A percentile compares a stretch with the other conserved stretches of the same genome.
Conservation (phyloP, 37 sponge, comb jelly and placozoan species). For the Beroe forskalii region DNA sequence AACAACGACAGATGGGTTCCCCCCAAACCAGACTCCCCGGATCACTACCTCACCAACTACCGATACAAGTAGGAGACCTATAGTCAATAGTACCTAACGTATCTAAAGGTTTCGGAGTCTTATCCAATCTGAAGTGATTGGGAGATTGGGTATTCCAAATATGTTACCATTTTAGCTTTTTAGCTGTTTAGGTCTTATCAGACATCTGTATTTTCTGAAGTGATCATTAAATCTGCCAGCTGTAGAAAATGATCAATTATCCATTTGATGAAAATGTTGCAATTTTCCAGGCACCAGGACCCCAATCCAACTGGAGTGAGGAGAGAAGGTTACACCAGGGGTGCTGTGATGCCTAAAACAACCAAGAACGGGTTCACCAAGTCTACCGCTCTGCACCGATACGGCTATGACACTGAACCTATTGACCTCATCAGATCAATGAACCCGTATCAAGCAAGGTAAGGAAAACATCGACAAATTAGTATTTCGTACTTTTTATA, state of each 20-base stretch:
- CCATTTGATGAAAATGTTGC: too few species aligned
- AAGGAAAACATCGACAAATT: too few species aligned
- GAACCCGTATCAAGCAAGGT: constrained; percentile 61
- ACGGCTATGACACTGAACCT: constrained; percentile 32
- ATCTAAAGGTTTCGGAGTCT: too few species aligned
- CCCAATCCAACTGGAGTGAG: constrained; percentile 32
- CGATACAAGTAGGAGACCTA: neutral
- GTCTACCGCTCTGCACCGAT: constrained; percentile 39
- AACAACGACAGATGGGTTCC: constrained; percentile 56
- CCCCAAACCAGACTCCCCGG: constrained; percentile 50
- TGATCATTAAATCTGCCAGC: too few species aligned
- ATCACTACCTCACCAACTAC: constrained; percentile 45
- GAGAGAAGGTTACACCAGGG: constrained; percentile 49
- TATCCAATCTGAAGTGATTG: too few species aligned
- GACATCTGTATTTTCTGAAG: too few species aligned
- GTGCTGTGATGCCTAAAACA: neutral
- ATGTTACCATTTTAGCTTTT: too few species aligned
- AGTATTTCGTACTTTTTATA: too few species aligned
- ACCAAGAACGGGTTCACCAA: constrained; percentile 56
- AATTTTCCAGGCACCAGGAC: constrained; percentile 42
- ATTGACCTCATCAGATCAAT: constrained; percentile 14
- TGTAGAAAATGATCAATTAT: too few species aligned
- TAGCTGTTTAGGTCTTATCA: too few species aligned
- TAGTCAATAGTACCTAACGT: too few species aligned
- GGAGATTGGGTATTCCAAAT: too few species aligned